Conservation (phyloP, 2,888 invertebrate species). For the Netelia melanura region DNA sequence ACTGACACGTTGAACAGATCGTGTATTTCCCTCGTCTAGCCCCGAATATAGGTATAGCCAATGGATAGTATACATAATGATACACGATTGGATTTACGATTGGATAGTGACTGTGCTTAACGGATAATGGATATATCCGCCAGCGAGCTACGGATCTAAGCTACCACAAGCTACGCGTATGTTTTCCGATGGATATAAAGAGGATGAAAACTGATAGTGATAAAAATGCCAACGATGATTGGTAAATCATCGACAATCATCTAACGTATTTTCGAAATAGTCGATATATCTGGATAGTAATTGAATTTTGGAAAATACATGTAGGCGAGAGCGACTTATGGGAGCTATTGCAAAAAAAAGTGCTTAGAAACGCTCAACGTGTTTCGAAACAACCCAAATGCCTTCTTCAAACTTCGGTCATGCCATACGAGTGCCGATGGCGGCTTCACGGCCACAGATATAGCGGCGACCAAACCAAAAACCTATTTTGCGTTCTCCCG, state of each 20-base stretch:
- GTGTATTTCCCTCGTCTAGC: conserved; percentile 31
- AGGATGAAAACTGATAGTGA: not conserved
- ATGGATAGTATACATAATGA: conserved; percentile 36
- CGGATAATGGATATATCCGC: not conserved
- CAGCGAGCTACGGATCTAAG: not conserved
- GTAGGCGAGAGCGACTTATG: too few relatives aligned
- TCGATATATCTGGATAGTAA: too few relatives aligned
- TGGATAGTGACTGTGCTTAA: not conserved
- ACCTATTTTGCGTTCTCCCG: too few relatives aligned
- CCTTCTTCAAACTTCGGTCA: too few relatives aligned
- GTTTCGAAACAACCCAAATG: too few relatives aligned
- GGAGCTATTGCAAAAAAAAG: too few relatives aligned
- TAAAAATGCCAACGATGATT: not conserved
- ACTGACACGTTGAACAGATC: conserved; percentile 22
- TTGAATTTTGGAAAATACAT: too few relatives aligned
- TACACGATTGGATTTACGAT: not conserved
- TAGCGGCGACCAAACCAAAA: too few relatives aligned
- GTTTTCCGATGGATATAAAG: not conserved
- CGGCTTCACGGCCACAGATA: too few relatives aligned
- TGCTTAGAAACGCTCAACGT: too few relatives aligned
- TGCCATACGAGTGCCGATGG: too few relatives aligned
- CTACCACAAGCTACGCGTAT: not conserved
- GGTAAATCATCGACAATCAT: not conserved
- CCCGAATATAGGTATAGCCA: conserved; percentile 16
- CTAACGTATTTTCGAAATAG: too few relatives aligned